A percentile compares a stretch with the other conserved stretches of the same genome.
Conservation (phyloP, 2,888 invertebrate species). For the Andrena marginata region DNA sequence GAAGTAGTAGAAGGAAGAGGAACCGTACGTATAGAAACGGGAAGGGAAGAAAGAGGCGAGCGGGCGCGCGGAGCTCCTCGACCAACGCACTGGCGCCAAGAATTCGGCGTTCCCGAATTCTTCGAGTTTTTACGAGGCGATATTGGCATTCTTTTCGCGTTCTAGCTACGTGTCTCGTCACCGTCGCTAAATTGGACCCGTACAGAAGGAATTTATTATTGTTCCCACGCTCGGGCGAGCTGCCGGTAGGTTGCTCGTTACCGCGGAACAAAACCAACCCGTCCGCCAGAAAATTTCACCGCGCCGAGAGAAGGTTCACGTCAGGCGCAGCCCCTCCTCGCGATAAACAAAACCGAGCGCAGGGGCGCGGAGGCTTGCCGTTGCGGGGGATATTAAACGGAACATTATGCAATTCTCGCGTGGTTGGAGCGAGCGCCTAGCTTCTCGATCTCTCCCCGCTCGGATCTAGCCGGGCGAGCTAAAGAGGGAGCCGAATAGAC, state of each 20-base stretch:
- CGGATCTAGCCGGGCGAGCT: constrained; percentile 19
- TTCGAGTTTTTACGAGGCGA: constrained; percentile 52
- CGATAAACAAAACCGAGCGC: not conserved
- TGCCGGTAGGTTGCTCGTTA: not conserved
- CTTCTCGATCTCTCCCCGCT: constrained; percentile 8
- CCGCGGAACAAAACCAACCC: not conserved
- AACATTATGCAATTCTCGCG: constrained; percentile 54
- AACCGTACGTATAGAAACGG: not conserved
- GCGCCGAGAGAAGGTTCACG: too few species aligned
- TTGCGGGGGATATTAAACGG: constrained; percentile 19
- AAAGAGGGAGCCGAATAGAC: constrained; percentile 57
- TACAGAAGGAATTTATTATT: constrained; percentile 35
- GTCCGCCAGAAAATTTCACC: not conserved
- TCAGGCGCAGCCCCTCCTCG: not conserved
- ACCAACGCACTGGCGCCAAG: constrained; percentile 64
- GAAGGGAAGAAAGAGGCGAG: constrained; percentile 4
- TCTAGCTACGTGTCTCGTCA: constrained; percentile 49
- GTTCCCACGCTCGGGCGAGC: constrained; percentile 1
- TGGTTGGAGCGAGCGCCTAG: not conserved
- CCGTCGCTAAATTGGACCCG: constrained; percentile 39
- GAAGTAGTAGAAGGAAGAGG: constrained; percentile 44
- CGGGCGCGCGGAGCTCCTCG: constrained; percentile 18
- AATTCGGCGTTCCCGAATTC: constrained; percentile 66
- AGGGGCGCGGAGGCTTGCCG: not conserved
- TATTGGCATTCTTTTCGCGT: constrained; percentile 59